phyloP scores from a whole-genome alignment of 2,113 vertebrate species.

The Mellivora capensis region DNA sequence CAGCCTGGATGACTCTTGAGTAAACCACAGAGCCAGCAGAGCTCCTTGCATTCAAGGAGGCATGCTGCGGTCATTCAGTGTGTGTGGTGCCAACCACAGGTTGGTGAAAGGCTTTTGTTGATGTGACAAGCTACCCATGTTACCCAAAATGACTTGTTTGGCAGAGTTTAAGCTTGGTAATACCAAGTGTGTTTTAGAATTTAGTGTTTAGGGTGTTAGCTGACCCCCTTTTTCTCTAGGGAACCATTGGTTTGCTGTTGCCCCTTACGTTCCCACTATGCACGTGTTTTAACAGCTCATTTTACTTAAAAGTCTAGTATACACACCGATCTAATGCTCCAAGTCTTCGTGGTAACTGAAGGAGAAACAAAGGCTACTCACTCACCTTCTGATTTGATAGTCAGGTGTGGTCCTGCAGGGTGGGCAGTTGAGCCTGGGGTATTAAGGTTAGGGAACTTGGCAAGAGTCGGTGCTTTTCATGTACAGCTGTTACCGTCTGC shows the following conservation, averaged over 20 bases:
- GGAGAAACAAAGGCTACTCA: not conserved
- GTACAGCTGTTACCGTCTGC: not conserved
- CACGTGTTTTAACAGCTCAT: not conserved
- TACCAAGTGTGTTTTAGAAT: slow-evolving; percentile 24
- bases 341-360: not conserved
- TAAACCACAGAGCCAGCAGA: not conserved
- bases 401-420: not conserved
- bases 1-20: not conserved
- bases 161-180: slow-evolving; percentile 59
- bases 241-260: not conserved
- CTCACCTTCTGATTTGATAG: not conserved
- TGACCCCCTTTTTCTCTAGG: not conserved
- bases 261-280: not conserved
- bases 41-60: not conserved
- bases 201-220: not conserved
- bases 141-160: slow-evolving; percentile 54
- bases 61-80: not conserved
- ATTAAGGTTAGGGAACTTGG: not conserved
- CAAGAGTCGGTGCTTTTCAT: not conserved
- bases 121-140: not conserved
- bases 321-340: not conserved
- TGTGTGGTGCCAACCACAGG: not conserved
- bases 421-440: not conserved
- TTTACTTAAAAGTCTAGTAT: not conserved
- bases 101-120: not conserved